Base-by-base conservation (phyloP, 2,888 invertebrate species). In the Cosmorhoe ocellata region DNA sequence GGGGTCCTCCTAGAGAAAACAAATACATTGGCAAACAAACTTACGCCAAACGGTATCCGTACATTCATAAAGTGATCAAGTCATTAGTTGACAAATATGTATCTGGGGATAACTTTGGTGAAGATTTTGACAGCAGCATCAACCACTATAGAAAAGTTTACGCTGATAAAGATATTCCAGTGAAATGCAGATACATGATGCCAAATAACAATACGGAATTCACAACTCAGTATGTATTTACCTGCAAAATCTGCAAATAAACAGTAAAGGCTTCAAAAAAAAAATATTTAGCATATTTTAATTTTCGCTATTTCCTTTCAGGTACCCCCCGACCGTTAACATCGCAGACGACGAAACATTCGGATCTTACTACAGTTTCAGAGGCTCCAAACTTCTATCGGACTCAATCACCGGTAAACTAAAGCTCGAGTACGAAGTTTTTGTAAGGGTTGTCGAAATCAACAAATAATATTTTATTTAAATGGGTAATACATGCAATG, bases 361-460 rank as follows among this genome's bases (percentile, higher is more conserved):
- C 24, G 86, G 85, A 22, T 79, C 82, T 1, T 81, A 77, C 63
- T 89, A 85, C 63, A 86, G 81, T 50, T 87, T 84, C 48, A 81
- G 82, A 59, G 88, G 89, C 31, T 76, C 76, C 1, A 87, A 86
- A 60, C 61, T 77, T 26, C 58, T 89, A 0, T 58, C 67, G 2
- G 79, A 84, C 56, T 59, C 77, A 0, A 58, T 77, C 4, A 81
- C 71, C 11, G 83, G 71, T 56, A 85, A 84, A 56, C 49, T 87
- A 27, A 88, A 85, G 60, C 65, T 89, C 47, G 81, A 89, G 54
- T 89, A 88, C 51, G 88, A 87, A 76, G 84, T 89, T 1, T 79
- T 81, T 50, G 83, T 86, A n/a, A 75, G 80, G 61, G 74, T 89
- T 3, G 81, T 86, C 0, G 85, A 87, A 45, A 74, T 59, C 13